phyloP scores from a whole-genome alignment of 2,888 invertebrate species.

The Lapara coniferarum region DNA sequence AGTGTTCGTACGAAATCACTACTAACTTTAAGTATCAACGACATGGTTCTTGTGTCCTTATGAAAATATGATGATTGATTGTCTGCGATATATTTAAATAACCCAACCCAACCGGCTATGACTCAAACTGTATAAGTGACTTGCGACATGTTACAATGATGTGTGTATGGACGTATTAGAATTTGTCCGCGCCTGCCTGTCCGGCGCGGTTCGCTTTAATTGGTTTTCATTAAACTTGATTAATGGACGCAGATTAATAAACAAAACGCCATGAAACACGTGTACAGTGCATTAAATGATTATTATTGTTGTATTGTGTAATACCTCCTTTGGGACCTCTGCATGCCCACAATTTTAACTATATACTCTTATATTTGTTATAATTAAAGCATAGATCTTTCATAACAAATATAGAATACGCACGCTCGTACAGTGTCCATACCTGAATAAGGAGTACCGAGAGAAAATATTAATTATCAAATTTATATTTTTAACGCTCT shows the following conservation, averaged over 20 bases:
- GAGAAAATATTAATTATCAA: too few relatives aligned
- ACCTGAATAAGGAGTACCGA: too few relatives aligned
- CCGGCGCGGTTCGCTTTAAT: constrained; percentile 49
- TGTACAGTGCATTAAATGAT: constrained; percentile 32
- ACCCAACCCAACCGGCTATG: constrained; percentile 39
- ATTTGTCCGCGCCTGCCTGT: constrained; percentile 36
- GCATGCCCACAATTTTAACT: too few relatives aligned
- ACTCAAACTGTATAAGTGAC: constrained; percentile 48
- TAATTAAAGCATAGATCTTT: too few relatives aligned
- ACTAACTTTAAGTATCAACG: constrained; percentile 34
- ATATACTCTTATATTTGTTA: too few relatives aligned
- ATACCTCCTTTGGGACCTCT: background rate
- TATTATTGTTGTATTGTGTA: constrained; percentile 37
- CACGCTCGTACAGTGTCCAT: too few relatives aligned
- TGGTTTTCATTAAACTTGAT: constrained; percentile 61
- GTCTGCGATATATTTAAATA: constrained; percentile 39
- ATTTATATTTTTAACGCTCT: too few relatives aligned
- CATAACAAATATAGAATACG: too few relatives aligned
- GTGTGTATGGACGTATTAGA: constrained; percentile 37
- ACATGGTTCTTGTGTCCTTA: constrained; percentile 47
- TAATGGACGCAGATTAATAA: constrained; percentile 48
- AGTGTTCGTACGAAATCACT: constrained; percentile 44
- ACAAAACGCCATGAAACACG: constrained; percentile 40
- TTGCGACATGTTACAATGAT: constrained; percentile 40
- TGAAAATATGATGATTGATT: constrained; percentile 46